Percentiles rank a stretch among this genome's conserved stretches.
Evolutionary conservation across 2,113 vertebrate species (phyloP).

Genomic region (Tor tambroides): DNA sequence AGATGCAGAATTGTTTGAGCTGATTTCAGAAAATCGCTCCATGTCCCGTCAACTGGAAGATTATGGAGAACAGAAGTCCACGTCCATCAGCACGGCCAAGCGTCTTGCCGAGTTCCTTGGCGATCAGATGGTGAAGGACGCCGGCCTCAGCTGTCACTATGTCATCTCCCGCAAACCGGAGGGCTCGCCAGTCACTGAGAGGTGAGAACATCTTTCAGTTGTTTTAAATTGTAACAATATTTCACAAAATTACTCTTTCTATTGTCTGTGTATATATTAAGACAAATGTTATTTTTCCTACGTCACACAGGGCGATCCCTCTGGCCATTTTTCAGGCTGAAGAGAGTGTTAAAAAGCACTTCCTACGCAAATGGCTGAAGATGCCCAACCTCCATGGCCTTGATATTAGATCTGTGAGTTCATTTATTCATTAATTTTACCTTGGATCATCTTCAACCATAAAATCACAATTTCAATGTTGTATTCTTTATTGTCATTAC

Average conservation of each 20-base stretch:
- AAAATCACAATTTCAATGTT: neutral
- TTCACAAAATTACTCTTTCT: neutral
- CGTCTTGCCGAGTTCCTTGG: slow-evolving; percentile 96
- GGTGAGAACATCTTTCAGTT: slow-evolving; percentile 70
- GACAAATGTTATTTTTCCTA: neutral
- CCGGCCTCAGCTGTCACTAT: slow-evolving; percentile 94
- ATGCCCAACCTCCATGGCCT: slow-evolving; percentile 91
- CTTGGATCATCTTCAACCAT: neutral
- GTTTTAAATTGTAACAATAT: neutral
- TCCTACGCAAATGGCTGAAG: slow-evolving; percentile 96
- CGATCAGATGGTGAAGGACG: slow-evolving; percentile 98
- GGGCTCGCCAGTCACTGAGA: slow-evolving; percentile 93
- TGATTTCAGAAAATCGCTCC: slow-evolving; percentile 95
- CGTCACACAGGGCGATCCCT: slow-evolving; percentile 85
- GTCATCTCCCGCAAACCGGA: slow-evolving; percentile 96
- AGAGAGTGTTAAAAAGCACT: slow-evolving; percentile 90
- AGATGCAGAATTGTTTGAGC: slow-evolving; percentile 91
- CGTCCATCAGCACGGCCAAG: slow-evolving; percentile 97
- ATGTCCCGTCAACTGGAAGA: slow-evolving; percentile 97
- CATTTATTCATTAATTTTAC: neutral
- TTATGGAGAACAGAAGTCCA: slow-evolving; percentile 96
- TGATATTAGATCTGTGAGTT: slow-evolving; percentile 90
- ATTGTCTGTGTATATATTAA: neutral
- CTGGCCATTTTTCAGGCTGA: slow-evolving; percentile 98
- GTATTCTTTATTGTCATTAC: neutral